These are phyloP conservation scores for Dugesia japonica DNA, from an alignment of 2,888 invertebrate genomes.

Conservation along the genomic window DNA sequence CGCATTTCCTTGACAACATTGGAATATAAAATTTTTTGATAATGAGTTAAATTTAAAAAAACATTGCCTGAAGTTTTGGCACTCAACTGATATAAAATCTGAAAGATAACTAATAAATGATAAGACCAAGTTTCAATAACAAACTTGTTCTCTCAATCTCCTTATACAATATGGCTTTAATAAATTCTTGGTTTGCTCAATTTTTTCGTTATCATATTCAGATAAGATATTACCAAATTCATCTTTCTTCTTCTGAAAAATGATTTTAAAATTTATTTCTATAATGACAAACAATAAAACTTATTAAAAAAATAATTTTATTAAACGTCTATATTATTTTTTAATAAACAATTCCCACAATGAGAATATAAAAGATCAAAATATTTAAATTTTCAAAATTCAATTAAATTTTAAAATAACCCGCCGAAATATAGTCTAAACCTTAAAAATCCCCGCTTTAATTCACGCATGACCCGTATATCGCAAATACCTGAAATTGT, in stretches of 20 bases:
- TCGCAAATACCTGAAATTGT: no score
- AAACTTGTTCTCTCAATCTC: slow-evolving; percentile 68
- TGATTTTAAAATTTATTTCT: no score
- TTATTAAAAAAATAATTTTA: no score
- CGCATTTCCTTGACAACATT: slow-evolving; percentile 57
- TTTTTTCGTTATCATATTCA: slow-evolving; percentile 72
- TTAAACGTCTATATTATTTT: no score
- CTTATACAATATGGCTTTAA: slow-evolving; percentile 86
- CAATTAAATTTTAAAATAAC: no score
- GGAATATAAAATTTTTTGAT: slow-evolving; percentile 63
- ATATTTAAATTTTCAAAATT: no score
- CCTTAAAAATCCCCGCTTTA: no score
- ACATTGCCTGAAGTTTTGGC: not conserved
- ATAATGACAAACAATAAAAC: no score
- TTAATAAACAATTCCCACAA: no score
- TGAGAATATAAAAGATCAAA: no score
- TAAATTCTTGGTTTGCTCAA: slow-evolving; percentile 77
- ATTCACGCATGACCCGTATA: no score
- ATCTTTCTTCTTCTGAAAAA: not conserved
- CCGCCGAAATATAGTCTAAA: no score
- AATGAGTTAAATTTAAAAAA: slow-evolving; percentile 52
- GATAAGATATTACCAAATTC: slow-evolving; percentile 47
- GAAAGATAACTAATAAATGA: slow-evolving; percentile 7
- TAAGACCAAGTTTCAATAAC: slow-evolving; percentile 12
- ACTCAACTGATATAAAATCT: slow-evolving; percentile 37